Evolutionary conservation across 2,113 vertebrate species (phyloP).

Genomic region (Poecile atricapillus): DNA sequence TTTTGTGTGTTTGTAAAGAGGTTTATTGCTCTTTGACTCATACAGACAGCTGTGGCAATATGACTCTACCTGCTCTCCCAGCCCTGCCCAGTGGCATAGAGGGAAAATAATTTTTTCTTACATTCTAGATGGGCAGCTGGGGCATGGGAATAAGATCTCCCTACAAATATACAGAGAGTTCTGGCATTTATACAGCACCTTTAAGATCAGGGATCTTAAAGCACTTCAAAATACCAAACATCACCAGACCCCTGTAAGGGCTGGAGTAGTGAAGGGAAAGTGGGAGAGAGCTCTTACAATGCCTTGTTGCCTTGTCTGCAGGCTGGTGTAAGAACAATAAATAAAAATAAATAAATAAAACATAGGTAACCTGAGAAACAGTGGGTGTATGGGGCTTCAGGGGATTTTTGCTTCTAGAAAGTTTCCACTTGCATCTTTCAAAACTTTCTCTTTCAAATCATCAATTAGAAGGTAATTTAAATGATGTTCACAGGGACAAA

Average conservation of each 20-base stretch:
- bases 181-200: neutral
- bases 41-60: neutral
- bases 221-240: neutral
- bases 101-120: neutral
- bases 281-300: neutral
- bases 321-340: neutral
- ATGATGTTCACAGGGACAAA: neutral
- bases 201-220: neutral
- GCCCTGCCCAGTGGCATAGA: neutral
- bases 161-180: neutral
- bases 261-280: neutral
- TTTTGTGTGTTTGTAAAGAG: neutral
- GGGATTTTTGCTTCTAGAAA: neutral
- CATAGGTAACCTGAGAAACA: neutral
- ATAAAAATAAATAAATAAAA: too few relatives aligned
- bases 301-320: neutral
- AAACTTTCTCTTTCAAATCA: neutral
- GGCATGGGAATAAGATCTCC: neutral
- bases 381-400: neutral
- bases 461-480: neutral
- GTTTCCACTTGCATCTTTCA: neutral
- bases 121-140: neutral
- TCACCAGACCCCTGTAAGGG: neutral
- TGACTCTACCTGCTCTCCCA: neutral
- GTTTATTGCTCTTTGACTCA: neutral